These are phyloP conservation scores for Lepidurus apus DNA, from an alignment of 1,140 invertebrate species.

Conservation along the genomic window DNA sequence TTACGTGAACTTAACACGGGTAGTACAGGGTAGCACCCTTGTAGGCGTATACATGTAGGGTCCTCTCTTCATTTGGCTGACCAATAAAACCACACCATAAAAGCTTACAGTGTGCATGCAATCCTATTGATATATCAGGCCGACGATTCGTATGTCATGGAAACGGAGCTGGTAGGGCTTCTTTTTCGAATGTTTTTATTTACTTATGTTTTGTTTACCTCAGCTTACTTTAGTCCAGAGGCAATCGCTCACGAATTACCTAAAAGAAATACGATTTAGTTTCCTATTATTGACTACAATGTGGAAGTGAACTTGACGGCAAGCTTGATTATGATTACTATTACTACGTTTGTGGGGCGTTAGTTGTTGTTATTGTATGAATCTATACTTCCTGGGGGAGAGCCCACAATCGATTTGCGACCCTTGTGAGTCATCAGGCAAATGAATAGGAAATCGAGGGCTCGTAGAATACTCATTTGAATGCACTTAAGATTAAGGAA, in stretches of 20 bases:
- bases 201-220: not conserved
- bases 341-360: no score
- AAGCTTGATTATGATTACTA: no score
- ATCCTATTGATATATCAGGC: not conserved
- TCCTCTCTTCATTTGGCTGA: not conserved
- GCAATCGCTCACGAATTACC: not conserved
- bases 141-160: not conserved
- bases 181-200: not conserved
- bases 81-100: not conserved
- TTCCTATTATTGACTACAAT: not conserved
- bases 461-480: no score
- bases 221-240: not conserved
- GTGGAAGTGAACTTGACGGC: no score
- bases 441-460: no score
- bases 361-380: no score
- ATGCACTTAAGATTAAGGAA: not conserved
- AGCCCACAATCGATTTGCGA: no score
- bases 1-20: not conserved
- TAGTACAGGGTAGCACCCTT: not conserved
- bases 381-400: no score
- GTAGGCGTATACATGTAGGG: not conserved
- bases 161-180: not conserved
- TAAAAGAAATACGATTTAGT: not conserved
- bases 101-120: not conserved
- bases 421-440: no score